These are phyloP conservation scores for Coracopsis vasa DNA, from an alignment of 2,113 vertebrate species.

Conservation along the genomic window DNA sequence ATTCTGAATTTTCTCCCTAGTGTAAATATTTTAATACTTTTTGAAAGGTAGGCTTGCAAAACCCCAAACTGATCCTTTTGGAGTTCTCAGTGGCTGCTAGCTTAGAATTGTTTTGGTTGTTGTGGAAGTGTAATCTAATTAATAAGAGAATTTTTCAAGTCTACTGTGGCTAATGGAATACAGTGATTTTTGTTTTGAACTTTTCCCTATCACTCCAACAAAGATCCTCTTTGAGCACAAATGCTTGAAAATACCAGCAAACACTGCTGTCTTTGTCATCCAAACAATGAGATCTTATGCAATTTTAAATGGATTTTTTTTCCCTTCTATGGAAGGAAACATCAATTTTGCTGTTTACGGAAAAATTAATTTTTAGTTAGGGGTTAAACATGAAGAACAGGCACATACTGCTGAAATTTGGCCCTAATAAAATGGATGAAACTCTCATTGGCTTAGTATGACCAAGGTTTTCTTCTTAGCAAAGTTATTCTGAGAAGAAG, in stretches of 20 bases:
- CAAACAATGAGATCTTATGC: neutral
- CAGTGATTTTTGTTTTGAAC: neutral
- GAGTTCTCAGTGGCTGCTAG: neutral
- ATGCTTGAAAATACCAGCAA: neutral
- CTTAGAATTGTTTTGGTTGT: neutral
- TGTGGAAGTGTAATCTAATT: neutral
- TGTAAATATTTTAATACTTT: neutral
- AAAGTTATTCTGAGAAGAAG: neutral
- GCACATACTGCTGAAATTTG: neutral
- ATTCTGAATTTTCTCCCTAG: neutral
- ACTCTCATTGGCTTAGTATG: neutral
- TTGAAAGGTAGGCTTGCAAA: neutral
- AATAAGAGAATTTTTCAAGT: neutral
- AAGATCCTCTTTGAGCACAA: neutral
- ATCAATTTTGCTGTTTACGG: neutral
- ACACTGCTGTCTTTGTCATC: neutral
- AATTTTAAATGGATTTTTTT: neutral
- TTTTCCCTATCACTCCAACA: neutral
- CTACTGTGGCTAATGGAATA: neutral
- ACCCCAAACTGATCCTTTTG: neutral
- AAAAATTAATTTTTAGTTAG: neutral
- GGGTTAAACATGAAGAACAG: neutral
- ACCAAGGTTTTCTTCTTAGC: neutral
- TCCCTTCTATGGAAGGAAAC: neutral
- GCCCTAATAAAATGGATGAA: neutral